A percentile compares a stretch with the other conserved stretches of the same genome.
Evolutionary conservation across 1,140 invertebrate species (phyloP).

Genomic region (Trichonephila inaurata): DNA sequence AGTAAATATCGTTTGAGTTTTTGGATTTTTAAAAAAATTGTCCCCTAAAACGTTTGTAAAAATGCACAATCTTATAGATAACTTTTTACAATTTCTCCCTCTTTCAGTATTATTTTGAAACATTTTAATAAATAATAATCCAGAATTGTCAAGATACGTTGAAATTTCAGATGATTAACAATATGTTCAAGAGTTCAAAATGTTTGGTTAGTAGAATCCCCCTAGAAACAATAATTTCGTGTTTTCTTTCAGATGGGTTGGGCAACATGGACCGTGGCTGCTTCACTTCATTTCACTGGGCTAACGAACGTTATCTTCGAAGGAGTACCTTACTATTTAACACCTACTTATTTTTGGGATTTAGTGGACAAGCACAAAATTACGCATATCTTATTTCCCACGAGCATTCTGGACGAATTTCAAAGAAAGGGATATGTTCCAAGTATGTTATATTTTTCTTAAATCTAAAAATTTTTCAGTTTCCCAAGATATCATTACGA

Average conservation of each 20-base stretch:
- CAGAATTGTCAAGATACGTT: too few species aligned
- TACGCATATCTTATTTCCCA: not conserved
- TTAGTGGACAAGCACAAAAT: slow-evolving; percentile 6
- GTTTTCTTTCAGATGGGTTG: slow-evolving; percentile 17
- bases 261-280: not conserved
- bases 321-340: slow-evolving; percentile 3
- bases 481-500: not conserved
- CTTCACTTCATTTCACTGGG: not conserved
- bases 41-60: too few species aligned
- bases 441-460: not conserved
- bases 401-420: not conserved
- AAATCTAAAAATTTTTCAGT: not conserved
- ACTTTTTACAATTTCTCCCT: too few species aligned
- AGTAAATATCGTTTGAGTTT: too few species aligned
- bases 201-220: too few species aligned
- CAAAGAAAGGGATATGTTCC: slow-evolving; percentile 22
- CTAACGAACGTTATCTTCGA: not conserved
- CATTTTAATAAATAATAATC: too few species aligned
- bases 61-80: too few species aligned
- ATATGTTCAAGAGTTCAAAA: too few species aligned
- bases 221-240: too few species aligned
- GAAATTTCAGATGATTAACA: too few species aligned
- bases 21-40: too few species aligned
- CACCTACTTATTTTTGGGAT: slow-evolving; percentile 14
- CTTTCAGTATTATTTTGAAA: too few species aligned